Percentiles rank a stretch among this genome's conserved stretches.
phyloP scores from a whole-genome alignment of 1,140 invertebrate species.

The Pseudomyrmex sp. region DNA sequence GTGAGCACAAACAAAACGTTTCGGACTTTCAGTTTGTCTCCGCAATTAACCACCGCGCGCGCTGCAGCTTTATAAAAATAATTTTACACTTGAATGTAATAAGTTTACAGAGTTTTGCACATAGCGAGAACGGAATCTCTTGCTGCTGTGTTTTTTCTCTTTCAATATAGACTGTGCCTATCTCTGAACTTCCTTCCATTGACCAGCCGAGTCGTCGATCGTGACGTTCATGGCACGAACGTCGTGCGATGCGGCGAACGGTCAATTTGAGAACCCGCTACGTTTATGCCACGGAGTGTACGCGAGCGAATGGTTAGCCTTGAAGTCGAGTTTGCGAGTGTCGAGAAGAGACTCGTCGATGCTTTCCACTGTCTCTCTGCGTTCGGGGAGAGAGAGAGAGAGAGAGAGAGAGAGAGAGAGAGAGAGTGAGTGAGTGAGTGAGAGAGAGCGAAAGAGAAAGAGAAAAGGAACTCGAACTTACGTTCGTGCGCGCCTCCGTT shows the following conservation, averaged over 20 bases:
- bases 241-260: constrained; percentile 14
- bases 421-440: too few relatives aligned
- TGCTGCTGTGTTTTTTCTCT: too few relatives aligned
- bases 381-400: too few relatives aligned
- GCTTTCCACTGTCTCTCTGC: constrained; percentile 64
- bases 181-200: constrained; percentile 5
- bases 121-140: too few relatives aligned
- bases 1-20: not conserved
- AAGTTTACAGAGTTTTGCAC: not conserved
- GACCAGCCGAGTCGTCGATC: not conserved
- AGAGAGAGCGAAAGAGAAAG: too few relatives aligned
- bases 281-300: constrained; percentile 73
- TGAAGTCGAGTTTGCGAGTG: constrained; percentile 70
- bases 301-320: constrained; percentile 77
- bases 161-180: too few relatives aligned
- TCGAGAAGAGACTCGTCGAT: constrained; percentile 51
- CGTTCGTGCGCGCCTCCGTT: too few relatives aligned
- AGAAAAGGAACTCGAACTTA: too few relatives aligned
- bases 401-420: too few relatives aligned
- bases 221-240: constrained; percentile 2
- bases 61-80: not conserved
- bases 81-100: not conserved
- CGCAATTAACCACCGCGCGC: not conserved
- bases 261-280: constrained; percentile 4
- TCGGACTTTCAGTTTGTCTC: not conserved